phyloP scores from a whole-genome alignment of 1,140 invertebrate species.

The Drosophila equinoxialis region DNA sequence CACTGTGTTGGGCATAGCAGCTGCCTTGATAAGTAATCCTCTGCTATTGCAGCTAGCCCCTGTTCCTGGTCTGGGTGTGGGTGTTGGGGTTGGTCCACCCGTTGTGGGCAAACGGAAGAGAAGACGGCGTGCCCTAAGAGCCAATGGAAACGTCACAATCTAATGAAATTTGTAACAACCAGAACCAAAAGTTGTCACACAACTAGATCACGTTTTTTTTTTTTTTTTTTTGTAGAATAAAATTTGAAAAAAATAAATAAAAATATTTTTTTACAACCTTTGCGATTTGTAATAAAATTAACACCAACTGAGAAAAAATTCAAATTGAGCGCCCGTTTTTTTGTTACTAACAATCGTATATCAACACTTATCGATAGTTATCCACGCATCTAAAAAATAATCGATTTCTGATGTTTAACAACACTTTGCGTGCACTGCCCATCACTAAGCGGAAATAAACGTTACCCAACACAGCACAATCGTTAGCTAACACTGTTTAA shows the following conservation, averaged over 20 bases:
- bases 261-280: not conserved
- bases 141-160: not conserved
- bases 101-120: slow-evolving; percentile 76
- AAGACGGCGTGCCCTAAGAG: slow-evolving; percentile 45
- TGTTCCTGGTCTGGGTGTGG: slow-evolving; percentile 85
- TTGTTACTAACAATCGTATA: no score
- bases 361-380: not conserved
- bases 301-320: not conserved
- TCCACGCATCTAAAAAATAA: no score
- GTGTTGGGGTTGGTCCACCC: slow-evolving; percentile 73
- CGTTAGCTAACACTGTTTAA: not conserved
- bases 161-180: not conserved
- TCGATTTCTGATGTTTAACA: no score
- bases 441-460: no score
- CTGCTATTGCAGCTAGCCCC: slow-evolving; percentile 89
- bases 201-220: not conserved
- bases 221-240: not conserved
- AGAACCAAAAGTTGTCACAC: not conserved
- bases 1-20: slow-evolving; percentile 90
- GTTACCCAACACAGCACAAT: not conserved
- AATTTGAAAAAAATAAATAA: not conserved
- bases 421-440: no score
- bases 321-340: not conserved
- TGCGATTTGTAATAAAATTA: no score
- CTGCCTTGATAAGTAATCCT: slow-evolving; percentile 90